Evolutionary conservation across 2,888 invertebrate genomes (phyloP), one percentile per base, ranked within the genome.

Genomic region (Drosophila nr. perissopoda): DNA sequence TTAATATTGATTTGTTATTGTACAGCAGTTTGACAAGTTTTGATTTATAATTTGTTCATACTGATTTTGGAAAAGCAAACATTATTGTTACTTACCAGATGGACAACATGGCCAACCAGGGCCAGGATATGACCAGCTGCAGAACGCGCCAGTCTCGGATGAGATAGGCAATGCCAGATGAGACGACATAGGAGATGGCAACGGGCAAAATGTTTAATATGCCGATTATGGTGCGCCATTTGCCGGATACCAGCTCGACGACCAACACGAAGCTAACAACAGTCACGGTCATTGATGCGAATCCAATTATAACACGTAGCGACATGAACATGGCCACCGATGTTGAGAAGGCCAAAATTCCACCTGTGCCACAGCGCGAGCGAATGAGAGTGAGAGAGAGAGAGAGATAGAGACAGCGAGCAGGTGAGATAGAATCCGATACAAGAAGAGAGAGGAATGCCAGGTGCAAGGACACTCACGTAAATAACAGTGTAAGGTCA

Each of bases 241-340:
- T 94, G 48, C 95, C 95, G 70, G 95, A 95, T 27, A 95, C 95
- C 71, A 95, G 91, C 93, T 95, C 95, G 83, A 95, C 95, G 61
- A 95, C 94, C 52, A 96, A 92, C 36, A 96, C 95, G 91, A 96
- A 96, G 68, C 95, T 95, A 59, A 97, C 97, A 79, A 97, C 95
- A 74, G 92, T 91, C 78, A 93, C 92, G 68, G 95, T 95, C 88
- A 95, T 95, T 69, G 95, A 95, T 78, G 95, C 94, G 92, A 94
- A 95, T 72, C 96, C 96, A 80, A 95, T 93, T 72, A 95, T 89
- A 72, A 94, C 94, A 77, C 95, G 93, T 58, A 93, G 81, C 76
- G 91, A 82, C 93, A 95, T 94, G 92, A 94, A 96, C 81, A 95
- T 92, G 82, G 94, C 93, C 90, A 95, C 94, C 92, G 94, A 95